phyloP scores from a whole-genome alignment of 1,140 invertebrate species.

The Drosophila kikkawai region DNA sequence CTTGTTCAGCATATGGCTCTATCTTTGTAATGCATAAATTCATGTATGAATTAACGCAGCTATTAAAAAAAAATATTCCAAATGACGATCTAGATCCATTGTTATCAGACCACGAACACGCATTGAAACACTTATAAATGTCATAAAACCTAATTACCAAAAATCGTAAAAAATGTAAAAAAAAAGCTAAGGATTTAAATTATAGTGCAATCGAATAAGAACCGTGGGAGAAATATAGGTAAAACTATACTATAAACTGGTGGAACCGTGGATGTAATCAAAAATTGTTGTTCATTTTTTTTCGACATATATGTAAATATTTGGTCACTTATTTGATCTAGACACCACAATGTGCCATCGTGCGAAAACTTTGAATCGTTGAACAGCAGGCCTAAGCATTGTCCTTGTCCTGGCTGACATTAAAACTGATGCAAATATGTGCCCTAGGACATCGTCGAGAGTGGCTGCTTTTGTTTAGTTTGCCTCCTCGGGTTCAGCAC shows the following conservation, averaged over 20 bases:
- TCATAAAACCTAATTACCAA: too few relatives aligned
- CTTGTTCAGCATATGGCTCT: too few relatives aligned
- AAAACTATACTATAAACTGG: not conserved
- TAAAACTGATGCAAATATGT: conserved; percentile 74
- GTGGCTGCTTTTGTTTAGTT: conserved; percentile 50
- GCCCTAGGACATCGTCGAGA: conserved; percentile 48
- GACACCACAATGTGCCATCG: conserved; percentile 8
- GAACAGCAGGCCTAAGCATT: conserved; percentile 46
- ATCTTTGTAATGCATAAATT: too few relatives aligned
- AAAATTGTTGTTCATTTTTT: not conserved
- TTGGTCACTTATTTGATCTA: not conserved
- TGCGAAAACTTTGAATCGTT: conserved; percentile 61
- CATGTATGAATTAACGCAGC: too few relatives aligned
- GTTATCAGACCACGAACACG: too few relatives aligned
- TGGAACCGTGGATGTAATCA: not conserved
- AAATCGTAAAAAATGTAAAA: too few relatives aligned
- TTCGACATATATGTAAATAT: not conserved
- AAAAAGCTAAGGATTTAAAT: too few relatives aligned
- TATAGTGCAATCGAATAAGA: too few relatives aligned
- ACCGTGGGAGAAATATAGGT: not conserved
- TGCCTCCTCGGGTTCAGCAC: conserved; percentile 39
- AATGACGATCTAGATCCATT: too few relatives aligned
- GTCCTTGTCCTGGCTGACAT: conserved; percentile 59
- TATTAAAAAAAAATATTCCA: too few relatives aligned
- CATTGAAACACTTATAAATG: too few relatives aligned